Conservation (phyloP, 2,797 vertebrate species). For the Mormyrus hasselquistii region DNA sequence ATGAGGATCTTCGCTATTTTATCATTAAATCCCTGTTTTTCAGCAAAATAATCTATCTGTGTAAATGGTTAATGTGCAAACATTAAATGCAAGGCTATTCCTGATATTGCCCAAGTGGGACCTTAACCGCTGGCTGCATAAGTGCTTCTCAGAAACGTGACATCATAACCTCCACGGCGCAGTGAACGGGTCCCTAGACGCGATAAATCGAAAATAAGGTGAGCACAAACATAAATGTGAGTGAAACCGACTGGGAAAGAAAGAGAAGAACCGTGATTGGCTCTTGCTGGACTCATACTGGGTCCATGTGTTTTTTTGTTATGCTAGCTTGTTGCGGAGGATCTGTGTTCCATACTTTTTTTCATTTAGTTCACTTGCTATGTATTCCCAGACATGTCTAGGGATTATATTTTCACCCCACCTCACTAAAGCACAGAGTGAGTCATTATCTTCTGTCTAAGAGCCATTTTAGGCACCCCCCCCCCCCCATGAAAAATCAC, state of each 20-base stretch:
- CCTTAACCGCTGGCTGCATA: neutral
- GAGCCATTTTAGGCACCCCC: neutral
- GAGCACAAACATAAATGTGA: neutral
- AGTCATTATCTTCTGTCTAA: neutral
- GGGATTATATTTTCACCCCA: constrained; percentile 4
- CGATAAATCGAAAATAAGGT: constrained; percentile 10
- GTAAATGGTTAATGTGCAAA: neutral
- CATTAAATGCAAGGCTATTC: neutral
- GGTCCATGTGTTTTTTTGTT: constrained; percentile 6
- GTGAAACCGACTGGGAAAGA: neutral
- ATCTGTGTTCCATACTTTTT: neutral
- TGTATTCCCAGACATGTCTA: neutral
- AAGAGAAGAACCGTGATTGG: neutral
- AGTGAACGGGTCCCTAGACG: neutral
- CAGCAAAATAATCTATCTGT: neutral
- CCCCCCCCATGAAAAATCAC: neutral
- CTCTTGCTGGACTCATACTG: neutral
- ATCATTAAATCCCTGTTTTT: neutral
- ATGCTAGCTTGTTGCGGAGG: neutral
- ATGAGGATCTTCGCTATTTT: neutral
- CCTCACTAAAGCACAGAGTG: neutral
- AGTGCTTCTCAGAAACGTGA: constrained; percentile 1
- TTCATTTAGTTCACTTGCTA: neutral
- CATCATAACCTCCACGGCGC: neutral
- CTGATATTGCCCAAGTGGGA: neutral